Conservation (phyloP, 1,140 invertebrate species). For the Drosophila ambigua region DNA sequence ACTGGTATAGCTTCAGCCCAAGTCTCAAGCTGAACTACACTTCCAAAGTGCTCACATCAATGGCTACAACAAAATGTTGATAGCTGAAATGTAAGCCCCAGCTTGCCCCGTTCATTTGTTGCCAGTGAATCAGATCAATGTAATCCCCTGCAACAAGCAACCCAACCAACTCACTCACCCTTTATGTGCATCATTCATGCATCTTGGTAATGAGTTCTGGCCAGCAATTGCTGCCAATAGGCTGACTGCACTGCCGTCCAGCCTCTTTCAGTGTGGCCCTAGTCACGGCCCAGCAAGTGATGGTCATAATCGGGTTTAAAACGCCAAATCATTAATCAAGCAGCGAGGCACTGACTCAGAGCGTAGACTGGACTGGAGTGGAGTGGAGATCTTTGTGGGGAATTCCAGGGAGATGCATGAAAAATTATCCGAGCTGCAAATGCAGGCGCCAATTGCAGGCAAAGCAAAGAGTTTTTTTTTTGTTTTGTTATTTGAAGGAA, state of each 20-base stretch:
- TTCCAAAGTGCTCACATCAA: too few relatives aligned
- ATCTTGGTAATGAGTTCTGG: slow-evolving; percentile 3
- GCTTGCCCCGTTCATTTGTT: too few relatives aligned
- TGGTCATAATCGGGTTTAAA: slow-evolving; percentile 74
- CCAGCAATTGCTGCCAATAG: slow-evolving; percentile 19
- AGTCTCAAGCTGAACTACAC: too few relatives aligned
- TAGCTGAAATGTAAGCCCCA: too few relatives aligned
- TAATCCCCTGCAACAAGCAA: too few relatives aligned
- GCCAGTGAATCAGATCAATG: too few relatives aligned
- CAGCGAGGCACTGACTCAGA: slow-evolving; percentile 23
- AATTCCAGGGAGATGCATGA: slow-evolving; percentile 45
- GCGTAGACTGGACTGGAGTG: slow-evolving; percentile 33
- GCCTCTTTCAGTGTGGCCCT: slow-evolving; percentile 32
- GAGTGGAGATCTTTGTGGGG: slow-evolving; percentile 7
- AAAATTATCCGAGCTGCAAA: slow-evolving; percentile 61
- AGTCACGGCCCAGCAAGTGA: slow-evolving; percentile 38
- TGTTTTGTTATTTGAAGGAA: background rate
- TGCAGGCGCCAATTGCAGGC: slow-evolving; percentile 75
- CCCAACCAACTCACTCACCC: too few relatives aligned
- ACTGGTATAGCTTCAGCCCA: too few relatives aligned
- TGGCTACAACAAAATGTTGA: too few relatives aligned
- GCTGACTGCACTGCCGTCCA: slow-evolving; percentile 26
- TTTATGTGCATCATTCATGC: too few relatives aligned
- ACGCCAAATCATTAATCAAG: slow-evolving; percentile 71
- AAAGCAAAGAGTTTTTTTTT: slow-evolving; percentile 12